phyloP scores from a whole-genome alignment of 2,113 vertebrate species.

The Gadus chalcogrammus region DNA sequence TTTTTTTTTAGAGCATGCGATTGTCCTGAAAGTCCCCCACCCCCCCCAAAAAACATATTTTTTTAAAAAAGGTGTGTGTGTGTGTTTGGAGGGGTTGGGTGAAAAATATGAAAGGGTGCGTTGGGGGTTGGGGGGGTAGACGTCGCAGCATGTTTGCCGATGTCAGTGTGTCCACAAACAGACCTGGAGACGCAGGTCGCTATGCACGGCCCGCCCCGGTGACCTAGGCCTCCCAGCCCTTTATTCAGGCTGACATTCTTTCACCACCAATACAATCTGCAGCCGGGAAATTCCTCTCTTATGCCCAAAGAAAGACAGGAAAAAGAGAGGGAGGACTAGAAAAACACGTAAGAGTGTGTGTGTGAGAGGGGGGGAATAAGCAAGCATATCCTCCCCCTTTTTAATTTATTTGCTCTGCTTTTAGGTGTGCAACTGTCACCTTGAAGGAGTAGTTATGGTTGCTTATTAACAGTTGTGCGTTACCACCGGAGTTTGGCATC shows the following conservation, averaged over 20 bases:
- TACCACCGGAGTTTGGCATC: constrained; percentile 78
- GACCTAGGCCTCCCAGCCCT: constrained; percentile 82
- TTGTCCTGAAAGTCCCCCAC: constrained; percentile 54
- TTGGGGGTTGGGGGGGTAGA: constrained; percentile 56
- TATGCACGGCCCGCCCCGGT: constrained; percentile 60
- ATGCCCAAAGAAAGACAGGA: constrained; percentile 35
- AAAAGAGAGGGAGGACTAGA: constrained; percentile 19
- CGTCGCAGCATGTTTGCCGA: constrained; percentile 81
- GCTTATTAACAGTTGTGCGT: constrained; percentile 77
- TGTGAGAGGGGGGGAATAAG: constrained; percentile 44
- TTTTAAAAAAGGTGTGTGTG: too few relatives aligned
- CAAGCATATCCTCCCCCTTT: constrained; percentile 83
- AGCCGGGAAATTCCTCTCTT: constrained; percentile 86
- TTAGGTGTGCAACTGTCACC: constrained; percentile 72
- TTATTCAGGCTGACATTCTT: constrained; percentile 99
- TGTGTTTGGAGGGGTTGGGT: too few relatives aligned
- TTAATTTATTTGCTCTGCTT: constrained; percentile 84
- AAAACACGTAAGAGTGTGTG: not conserved
- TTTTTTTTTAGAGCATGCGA: constrained; percentile 41
- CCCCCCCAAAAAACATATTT: not conserved
- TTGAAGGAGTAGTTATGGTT: constrained; percentile 89
- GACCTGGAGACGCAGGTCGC: constrained; percentile 71
- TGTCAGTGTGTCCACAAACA: constrained; percentile 78
- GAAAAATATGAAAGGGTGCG: constrained; percentile 74
- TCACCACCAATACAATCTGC: constrained; percentile 95